These are phyloP conservation scores for Falco naumanni DNA, from an alignment of 2,797 vertebrate species.

Conservation along the genomic window DNA sequence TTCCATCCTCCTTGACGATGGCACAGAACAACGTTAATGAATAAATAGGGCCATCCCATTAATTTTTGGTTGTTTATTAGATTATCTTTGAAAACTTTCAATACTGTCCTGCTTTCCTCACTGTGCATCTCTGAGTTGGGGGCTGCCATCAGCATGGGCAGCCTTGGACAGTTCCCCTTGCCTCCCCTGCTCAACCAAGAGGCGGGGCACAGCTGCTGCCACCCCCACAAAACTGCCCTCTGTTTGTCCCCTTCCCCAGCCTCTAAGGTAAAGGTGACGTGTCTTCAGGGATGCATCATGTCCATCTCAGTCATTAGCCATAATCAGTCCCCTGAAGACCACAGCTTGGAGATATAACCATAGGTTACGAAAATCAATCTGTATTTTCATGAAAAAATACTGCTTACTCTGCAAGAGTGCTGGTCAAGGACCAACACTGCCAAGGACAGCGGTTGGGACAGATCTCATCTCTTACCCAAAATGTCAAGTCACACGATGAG, in stretches of 20 bases:
- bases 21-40: background rate
- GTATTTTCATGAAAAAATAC: background rate
- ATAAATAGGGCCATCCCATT: background rate
- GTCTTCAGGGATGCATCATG: background rate
- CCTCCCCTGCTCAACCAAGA: background rate
- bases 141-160: background rate
- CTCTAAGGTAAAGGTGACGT: background rate
- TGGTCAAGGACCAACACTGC: background rate
- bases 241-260: background rate
- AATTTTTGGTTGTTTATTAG: constrained; percentile 1
- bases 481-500: background rate
- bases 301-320: background rate
- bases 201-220: background rate
- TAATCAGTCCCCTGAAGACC: background rate
- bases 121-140: background rate
- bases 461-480: background rate
- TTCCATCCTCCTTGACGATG: background rate
- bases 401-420: background rate
- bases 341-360: background rate
- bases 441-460: background rate
- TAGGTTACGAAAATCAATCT: background rate
- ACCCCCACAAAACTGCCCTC: background rate
- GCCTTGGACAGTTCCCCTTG: constrained; percentile 27
- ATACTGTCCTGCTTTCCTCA: background rate
- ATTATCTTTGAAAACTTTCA: background rate